A percentile compares a stretch with the other conserved stretches of the same genome.
Conservation (phyloP, 2,113 vertebrate genomes). For the Cyrtonyx montezumae region DNA sequence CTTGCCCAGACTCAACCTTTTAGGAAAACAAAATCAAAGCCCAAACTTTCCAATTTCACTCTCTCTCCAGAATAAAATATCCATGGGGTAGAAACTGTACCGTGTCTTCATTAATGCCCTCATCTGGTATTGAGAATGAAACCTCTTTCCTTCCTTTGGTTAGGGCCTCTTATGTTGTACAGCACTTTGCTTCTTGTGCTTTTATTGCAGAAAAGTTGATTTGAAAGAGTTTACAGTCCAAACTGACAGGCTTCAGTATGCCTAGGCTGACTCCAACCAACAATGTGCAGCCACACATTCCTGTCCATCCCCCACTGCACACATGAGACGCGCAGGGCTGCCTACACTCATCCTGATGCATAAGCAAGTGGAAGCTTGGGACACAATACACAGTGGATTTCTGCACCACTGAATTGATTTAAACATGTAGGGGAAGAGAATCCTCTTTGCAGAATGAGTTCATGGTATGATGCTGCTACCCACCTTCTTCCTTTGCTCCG, state of each 20-base stretch:
- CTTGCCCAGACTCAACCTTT: background rate
- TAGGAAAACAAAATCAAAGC: background rate
- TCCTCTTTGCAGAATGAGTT: background rate
- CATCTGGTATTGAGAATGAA: background rate
- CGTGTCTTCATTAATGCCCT: background rate
- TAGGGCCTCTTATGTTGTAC: background rate
- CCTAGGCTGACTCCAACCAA: background rate
- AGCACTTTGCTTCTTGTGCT: background rate
- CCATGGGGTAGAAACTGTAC: background rate
- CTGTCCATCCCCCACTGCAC: background rate
- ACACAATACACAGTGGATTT: background rate
- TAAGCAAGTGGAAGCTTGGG: background rate
- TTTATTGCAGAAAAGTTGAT: background rate
- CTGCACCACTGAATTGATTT: background rate
- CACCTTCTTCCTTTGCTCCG: background rate
- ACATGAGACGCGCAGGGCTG: background rate
- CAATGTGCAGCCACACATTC: background rate
- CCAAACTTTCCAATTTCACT: background rate
- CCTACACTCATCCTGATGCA: background rate
- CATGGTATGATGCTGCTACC: background rate
- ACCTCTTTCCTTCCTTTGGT: background rate
- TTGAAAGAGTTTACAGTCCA: background rate
- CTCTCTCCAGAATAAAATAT: accelerated
- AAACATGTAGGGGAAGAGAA: background rate
- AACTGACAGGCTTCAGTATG: background rate